Conservation (phyloP, 2,113 vertebrate species). For the Anthoscopus minutus region DNA sequence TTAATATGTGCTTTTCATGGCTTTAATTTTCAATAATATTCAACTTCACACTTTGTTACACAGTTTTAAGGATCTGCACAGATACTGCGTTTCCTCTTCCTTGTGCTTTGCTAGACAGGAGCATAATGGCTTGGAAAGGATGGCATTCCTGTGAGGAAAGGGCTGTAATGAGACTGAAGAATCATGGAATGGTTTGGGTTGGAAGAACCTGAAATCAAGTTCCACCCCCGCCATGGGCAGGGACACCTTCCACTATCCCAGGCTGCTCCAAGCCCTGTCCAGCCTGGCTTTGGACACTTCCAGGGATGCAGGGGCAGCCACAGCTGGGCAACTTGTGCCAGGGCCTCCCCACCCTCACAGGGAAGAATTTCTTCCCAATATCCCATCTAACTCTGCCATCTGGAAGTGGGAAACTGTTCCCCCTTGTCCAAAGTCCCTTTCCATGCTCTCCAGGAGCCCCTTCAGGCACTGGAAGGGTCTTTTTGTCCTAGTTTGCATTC, state of each 20-base stretch:
- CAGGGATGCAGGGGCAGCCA: neutral
- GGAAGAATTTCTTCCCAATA: neutral
- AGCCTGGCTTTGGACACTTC: fast-evolving
- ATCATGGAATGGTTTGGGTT: neutral
- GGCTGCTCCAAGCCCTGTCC: fast-evolving
- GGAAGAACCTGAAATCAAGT: neutral
- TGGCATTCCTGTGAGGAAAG: neutral
- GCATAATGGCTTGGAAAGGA: neutral
- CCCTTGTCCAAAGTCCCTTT: neutral
- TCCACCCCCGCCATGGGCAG: too few species aligned
- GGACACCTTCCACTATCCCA: fast-evolving
- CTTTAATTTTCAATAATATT: neutral
- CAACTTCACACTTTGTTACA: neutral
- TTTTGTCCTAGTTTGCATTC: neutral
- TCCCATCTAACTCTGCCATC: neutral
- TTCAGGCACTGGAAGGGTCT: neutral
- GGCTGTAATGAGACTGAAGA: neutral
- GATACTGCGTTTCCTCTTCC: neutral
- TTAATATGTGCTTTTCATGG: neutral
- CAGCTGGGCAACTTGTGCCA: neutral
- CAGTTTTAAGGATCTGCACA: neutral
- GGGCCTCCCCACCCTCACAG: fast-evolving
- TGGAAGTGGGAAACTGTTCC: neutral
- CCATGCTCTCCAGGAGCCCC: neutral
- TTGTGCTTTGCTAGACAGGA: neutral